Evolutionary conservation across 2,888 invertebrate species (phyloP), one percentile per base, ranked within the genome.

Genomic region (Heliconius erato): DNA sequence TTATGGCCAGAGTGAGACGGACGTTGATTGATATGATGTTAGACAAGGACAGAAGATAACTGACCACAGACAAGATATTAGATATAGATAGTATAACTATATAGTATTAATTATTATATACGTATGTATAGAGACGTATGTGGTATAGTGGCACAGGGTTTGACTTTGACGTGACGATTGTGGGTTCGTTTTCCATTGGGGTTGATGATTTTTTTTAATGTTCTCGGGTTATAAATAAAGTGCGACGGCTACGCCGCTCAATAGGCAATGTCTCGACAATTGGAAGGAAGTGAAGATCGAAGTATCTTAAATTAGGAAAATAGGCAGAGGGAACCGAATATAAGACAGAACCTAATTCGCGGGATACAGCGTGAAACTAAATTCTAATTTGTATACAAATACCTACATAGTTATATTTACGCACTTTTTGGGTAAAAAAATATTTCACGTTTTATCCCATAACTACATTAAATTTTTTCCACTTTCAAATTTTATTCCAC

Each of bases 1-100:
- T 95, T 94, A 95, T 88, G 88, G 91, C 86, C 79, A 79, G 92
- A 93, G 86, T 87, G 91, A 89, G 92, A 93, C 74, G 87, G 88
- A 79, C 87, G 78, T 88, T 82, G 67, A 81, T 63, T 82, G 69
- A 82, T 83, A 82, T 79, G 84, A 83, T 54, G 92, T 86, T 86
- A 86, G 92, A 93, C 85, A 87, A 87, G 87, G 94, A 93, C 84
- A 81, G 89, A 85, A 9, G 82, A 85, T 85, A 35, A 68, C 82
- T 87, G 88, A 88, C 90, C 89, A 91, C 89, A 89, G 90, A 90
- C 90, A 90, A 91, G 89, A 59, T 77, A 72, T 78, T 88, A 78
- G 81, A 72, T 77, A 6, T 26, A 63, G 16, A 35, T 71, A 54
- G 19, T 54, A 54, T 59, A 19, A 16, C 26, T 67, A 67, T 67